Evolutionary conservation across 2,888 invertebrate genomes (phyloP), one percentile per base, ranked within the genome.

Genomic region (Hirtodrosophila trivittata): DNA sequence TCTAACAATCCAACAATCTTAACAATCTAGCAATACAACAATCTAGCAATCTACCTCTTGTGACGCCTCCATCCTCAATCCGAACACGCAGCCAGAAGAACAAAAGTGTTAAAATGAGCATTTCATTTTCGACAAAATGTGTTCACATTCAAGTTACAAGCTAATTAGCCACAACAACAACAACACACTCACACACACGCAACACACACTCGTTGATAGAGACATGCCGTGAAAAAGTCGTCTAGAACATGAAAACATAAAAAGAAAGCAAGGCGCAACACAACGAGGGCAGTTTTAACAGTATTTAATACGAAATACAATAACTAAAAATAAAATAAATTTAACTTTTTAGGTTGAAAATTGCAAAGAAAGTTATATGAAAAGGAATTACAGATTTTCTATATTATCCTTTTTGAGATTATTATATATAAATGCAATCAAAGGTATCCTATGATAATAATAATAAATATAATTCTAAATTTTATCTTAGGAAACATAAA

Each of bases 61-160:
- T 12, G 18, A 13, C 30, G n/a, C 33, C 28, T 28, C 28, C 28
- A 28, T n/a, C 5, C 2, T 28, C 28, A 28, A n/a, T 28, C 28
- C 28, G 1, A 28, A 28, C 9, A 28, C 28, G n/a, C 28, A 28
- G 28, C 28, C 28, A 33, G 12, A 63, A 67, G 63, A 86, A 82
- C 73, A 80, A 86, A 82, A 86, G 82, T 86, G 82, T 82, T 86
- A 84, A 84, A 73, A 75, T 51, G 66, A 66, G 47, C 74, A 75
- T 72, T 76, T 75, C 63, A 75, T 71, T 74, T 64, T 67, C 64
- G 60, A 64, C 63, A 66, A 74, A 82, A 76, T 75, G 68, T 77
- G 73, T 69, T 82, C 86, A 78, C 65, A 66, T 81, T 78, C 51
- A 42, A 66, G 78, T 73, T 76, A 87, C 83, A 86, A 86, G 83